These are phyloP conservation scores for Polydrusus tereticollis DNA, from an alignment of 2,888 invertebrate genomes.

Conservation along the genomic window DNA sequence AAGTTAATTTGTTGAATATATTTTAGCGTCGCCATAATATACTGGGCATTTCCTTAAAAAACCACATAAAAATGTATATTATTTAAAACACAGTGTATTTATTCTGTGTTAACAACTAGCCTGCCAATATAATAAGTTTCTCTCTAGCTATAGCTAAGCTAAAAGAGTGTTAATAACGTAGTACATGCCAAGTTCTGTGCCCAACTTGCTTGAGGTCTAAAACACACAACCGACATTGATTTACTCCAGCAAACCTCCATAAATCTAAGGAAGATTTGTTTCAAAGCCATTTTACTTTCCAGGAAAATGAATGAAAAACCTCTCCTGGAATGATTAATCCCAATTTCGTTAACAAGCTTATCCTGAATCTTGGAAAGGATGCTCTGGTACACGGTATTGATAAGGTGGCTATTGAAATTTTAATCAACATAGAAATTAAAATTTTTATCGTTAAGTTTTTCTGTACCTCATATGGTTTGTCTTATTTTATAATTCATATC, in stretches of 20 bases:
- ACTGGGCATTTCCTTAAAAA: no score
- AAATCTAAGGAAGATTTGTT: slow-evolving; percentile 60
- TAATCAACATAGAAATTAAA: not conserved
- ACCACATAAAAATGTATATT: no score
- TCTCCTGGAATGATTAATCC: slow-evolving; percentile 63
- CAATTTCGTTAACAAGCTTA: slow-evolving; percentile 65
- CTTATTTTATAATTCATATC: no score
- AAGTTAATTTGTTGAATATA: no score
- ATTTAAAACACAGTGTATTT: no score
- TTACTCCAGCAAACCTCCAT: slow-evolving; percentile 55
- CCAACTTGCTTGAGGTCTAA: slow-evolving; percentile 3
- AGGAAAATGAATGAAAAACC: slow-evolving; percentile 64
- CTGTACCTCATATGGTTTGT: no score
- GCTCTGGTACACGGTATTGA: not conserved
- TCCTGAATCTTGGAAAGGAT: slow-evolving; percentile 63
- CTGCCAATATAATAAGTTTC: no score
- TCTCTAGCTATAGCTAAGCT: no score
- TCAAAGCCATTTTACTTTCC: slow-evolving; percentile 51
- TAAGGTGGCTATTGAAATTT: slow-evolving; percentile 14
- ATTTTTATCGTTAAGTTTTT: no score
- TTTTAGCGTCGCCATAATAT: no score
- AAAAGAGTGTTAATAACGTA: not conserved
- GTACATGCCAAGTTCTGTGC: not conserved
- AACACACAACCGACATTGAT: slow-evolving; percentile 38
- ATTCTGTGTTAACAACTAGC: no score